These are phyloP conservation scores for Cybosia mesomella DNA, from an alignment of 2,888 invertebrate species.

Conservation along the genomic window DNA sequence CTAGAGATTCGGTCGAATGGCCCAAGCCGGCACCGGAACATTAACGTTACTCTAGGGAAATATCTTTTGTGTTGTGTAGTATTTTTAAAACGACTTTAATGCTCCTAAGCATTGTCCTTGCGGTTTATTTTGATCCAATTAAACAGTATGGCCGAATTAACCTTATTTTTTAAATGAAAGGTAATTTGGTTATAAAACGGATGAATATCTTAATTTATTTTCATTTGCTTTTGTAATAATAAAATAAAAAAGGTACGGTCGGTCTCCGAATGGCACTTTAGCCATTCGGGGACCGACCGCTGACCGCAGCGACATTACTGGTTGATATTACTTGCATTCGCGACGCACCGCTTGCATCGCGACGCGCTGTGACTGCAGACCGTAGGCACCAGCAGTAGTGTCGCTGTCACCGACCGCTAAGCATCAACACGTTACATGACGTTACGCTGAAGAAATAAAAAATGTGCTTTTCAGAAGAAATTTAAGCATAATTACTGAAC, in stretches of 20 bases:
- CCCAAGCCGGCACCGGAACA: constrained; percentile 81
- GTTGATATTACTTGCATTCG: too few relatives aligned
- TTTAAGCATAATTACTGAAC: too few relatives aligned
- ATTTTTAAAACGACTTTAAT: constrained; percentile 76
- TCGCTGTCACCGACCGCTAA: too few relatives aligned
- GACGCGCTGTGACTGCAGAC: too few relatives aligned
- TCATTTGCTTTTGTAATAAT: not conserved
- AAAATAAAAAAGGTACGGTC: not conserved
- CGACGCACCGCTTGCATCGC: too few relatives aligned
- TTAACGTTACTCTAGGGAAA: constrained; percentile 83
- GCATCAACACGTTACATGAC: too few relatives aligned
- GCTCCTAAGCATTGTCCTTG: constrained; percentile 44
- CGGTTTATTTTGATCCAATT: constrained; percentile 45
- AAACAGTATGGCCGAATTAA: constrained; percentile 36
- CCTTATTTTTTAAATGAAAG: constrained; percentile 25
- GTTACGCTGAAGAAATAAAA: too few relatives aligned
- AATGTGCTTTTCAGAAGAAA: too few relatives aligned
- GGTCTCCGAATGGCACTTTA: too few relatives aligned
- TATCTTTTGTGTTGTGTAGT: constrained; percentile 79
- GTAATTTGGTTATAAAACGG: constrained; percentile 10
- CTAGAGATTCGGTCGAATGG: constrained; percentile 85
- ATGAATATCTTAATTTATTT: not conserved
- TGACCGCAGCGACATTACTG: too few relatives aligned
- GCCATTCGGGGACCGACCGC: too few relatives aligned
- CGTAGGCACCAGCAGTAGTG: too few relatives aligned